phyloP scores from a whole-genome alignment of 1,140 invertebrate species.

The Limonius californicus region DNA sequence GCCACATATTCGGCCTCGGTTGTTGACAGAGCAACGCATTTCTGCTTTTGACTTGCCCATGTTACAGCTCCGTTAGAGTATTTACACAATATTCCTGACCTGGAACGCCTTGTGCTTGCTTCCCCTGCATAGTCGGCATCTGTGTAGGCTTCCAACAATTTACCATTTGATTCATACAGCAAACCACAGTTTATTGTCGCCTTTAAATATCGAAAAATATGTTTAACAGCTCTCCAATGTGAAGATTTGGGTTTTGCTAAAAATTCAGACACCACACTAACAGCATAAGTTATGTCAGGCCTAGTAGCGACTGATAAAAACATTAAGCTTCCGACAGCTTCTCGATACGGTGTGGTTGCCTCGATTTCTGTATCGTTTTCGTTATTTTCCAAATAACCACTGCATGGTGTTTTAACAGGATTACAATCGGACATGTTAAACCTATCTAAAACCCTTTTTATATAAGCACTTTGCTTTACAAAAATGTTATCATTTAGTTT shows the following conservation, averaged over 20 bases:
- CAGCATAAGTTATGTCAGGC: conserved; percentile 48
- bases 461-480: no score
- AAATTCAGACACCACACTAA: conserved; percentile 37
- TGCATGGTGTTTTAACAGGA: not conserved
- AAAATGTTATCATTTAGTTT: no score
- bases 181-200: conserved; percentile 42
- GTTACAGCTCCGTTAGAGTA: conserved; percentile 35
- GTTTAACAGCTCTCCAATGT: conserved; percentile 43
- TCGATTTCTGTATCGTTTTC: not conserved
- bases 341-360: conserved; percentile 33
- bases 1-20: conserved; percentile 45
- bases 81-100: conserved; percentile 42
- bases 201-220: conserved; percentile 47
- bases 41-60: conserved; percentile 43
- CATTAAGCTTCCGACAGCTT: conserved; percentile 45
- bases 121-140: conserved; percentile 45
- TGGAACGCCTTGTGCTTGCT: conserved; percentile 37
- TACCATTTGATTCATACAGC: conserved; percentile 14
- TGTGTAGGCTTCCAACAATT: conserved; percentile 30
- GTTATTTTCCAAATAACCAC: conserved; percentile 8
- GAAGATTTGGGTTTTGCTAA: conserved; percentile 25
- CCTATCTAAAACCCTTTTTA: no score
- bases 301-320: conserved; percentile 41
- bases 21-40: conserved; percentile 36
- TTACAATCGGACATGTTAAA: no score